These are phyloP conservation scores for Anthonomus grandis DNA, from an alignment of 1,140 invertebrate species.

Conservation along the genomic window DNA sequence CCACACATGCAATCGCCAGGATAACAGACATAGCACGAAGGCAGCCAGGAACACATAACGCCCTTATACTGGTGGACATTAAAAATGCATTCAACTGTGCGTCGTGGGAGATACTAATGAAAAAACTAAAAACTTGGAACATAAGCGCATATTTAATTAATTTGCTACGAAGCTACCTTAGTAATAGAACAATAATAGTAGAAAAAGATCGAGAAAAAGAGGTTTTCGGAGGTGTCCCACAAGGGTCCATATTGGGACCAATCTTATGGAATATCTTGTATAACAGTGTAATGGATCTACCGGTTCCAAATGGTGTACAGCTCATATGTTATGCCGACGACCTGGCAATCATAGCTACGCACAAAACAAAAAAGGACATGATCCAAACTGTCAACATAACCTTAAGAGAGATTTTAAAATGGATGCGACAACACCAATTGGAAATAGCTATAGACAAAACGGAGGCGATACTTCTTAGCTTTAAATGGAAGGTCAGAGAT, in stretches of 20 bases:
- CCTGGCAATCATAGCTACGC: conserved; percentile 25
- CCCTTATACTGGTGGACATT: background rate
- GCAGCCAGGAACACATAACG: background rate
- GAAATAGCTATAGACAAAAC: too few species aligned
- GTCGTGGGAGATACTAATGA: too few species aligned
- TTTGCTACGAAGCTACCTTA: background rate
- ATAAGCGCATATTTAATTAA: background rate
- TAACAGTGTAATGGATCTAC: conserved; percentile 33
- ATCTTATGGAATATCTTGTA: conserved; percentile 42
- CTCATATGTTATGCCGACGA: conserved; percentile 41
- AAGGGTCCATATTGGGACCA: conserved; percentile 41
- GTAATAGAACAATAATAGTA: background rate
- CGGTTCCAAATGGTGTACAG: conserved; percentile 22
- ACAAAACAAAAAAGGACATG: background rate
- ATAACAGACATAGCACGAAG: background rate
- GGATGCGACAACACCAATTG: background rate
- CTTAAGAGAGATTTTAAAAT: background rate
- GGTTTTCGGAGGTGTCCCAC: conserved; percentile 25
- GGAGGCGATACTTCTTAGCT: background rate
- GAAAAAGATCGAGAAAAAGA: background rate
- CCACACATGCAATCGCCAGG: background rate
- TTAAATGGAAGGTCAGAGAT: background rate
- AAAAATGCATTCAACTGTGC: too few species aligned
- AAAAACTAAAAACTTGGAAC: background rate
- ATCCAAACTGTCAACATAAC: background rate